Base-by-base conservation (phyloP, 2,888 invertebrate genomes). In the Chrysina gloriosa region DNA sequence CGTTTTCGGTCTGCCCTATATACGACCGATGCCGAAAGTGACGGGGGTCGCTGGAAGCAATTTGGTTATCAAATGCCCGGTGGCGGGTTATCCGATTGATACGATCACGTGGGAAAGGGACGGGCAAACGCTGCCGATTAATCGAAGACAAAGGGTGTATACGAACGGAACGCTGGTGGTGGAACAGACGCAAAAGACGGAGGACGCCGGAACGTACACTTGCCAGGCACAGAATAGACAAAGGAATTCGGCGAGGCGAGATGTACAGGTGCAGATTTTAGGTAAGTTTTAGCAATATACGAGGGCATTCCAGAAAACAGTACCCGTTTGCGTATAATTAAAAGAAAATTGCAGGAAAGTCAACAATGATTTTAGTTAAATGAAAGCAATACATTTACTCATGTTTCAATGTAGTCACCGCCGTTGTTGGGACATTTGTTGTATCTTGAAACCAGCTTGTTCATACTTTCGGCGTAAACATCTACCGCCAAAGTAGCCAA, bases 91-190 rank as follows among this genome's bases (percentile, higher is more conserved):
- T 84, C 95, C 95, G 23, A 94, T 95, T 74, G 92, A 93, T 81
- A 89, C 90, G 72, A 92, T 95, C 77, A 91, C 90, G 19, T 97
- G 97, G 97, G 95, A 95, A 83, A 89, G 94, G 87, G 96, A 94
- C 80, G 93, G 94, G 2, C 92, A 92, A 83, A 87, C 90, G n/a
- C 84, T 96, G 63, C 96, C 96, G 3, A 88, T 94, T 71, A 96
- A 94, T 83, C 88, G 95, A 73, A 88, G 95, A 64, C 96, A 96
- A 82, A 89, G 92, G 74, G 93, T 94, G 72, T 94, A 93, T 76
- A 87, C 90, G 25, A 95, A 96, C 80, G 96, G 96, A 34, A 95
- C 95, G 6, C 85, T 97, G 72, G 89, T 93, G 67, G 92, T 97
- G 68, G 92, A 93, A 79, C 93, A 92, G 79, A 92, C 96, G 54